Evolutionary conservation across 2,888 invertebrate genomes (phyloP).

Genomic region (Mesochorus sp.): DNA sequence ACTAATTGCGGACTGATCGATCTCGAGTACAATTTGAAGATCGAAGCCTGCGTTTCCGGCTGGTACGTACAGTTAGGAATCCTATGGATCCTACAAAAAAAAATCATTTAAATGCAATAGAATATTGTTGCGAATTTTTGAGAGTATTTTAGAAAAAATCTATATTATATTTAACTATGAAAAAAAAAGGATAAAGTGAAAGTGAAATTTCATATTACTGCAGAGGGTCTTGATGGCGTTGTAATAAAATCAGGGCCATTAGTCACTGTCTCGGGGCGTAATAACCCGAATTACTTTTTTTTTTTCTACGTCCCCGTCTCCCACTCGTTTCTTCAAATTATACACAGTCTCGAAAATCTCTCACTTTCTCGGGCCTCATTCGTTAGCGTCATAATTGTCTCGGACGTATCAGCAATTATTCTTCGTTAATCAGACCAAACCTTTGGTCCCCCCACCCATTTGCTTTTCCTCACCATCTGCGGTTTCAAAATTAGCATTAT

Average conservation of each 20-base stretch:
- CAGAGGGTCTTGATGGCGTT: slow-evolving; percentile 30
- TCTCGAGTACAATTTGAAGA: slow-evolving; percentile 88
- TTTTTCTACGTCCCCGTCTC: slow-evolving; percentile 40
- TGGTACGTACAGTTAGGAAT: slow-evolving; percentile 76
- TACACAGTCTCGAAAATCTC: background rate
- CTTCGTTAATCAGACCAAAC: slow-evolving; percentile 30
- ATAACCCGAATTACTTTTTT: slow-evolving; percentile 59
- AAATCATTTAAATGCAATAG: too few species aligned
- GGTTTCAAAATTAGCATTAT: too few species aligned
- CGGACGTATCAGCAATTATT: slow-evolving; percentile 46
- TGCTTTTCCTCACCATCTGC: too few species aligned
- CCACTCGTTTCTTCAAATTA: slow-evolving; percentile 15
- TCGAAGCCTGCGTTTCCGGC: slow-evolving; percentile 81
- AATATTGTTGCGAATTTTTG: too few species aligned
- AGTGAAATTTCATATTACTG: slow-evolving; percentile 45
- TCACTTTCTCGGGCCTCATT: slow-evolving; percentile 29
- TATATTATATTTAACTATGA: too few species aligned
- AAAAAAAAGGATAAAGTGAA: background rate
- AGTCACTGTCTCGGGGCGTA: slow-evolving; percentile 59
- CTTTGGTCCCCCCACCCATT: too few species aligned
- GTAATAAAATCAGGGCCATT: slow-evolving; percentile 62
- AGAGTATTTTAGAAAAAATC: too few species aligned
- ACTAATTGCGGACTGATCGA: slow-evolving; percentile 90
- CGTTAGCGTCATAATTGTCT: slow-evolving; percentile 51
- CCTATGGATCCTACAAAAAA: too few species aligned